phyloP scores from a whole-genome alignment of 1,140 invertebrate genomes.

The Cephus cinctus region DNA sequence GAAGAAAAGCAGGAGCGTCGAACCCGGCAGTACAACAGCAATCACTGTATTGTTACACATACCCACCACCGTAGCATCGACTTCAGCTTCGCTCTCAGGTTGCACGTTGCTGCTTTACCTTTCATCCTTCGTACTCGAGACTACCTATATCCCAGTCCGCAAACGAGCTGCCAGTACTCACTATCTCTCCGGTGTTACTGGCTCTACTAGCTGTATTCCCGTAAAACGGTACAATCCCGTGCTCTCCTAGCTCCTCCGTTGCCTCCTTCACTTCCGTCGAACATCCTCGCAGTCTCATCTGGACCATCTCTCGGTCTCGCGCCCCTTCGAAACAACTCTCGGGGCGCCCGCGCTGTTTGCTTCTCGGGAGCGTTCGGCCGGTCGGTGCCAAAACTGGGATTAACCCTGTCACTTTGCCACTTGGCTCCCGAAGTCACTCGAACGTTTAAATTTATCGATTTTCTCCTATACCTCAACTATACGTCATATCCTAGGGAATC shows the following conservation, averaged over 20 bases:
- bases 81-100: background rate
- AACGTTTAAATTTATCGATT: no score
- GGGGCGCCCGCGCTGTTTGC: constrained; percentile 13
- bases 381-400: constrained; percentile 31
- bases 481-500: no score
- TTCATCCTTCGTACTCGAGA: background rate
- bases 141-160: no score
- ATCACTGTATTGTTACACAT: constrained; percentile 41
- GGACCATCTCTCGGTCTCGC: constrained; percentile 10
- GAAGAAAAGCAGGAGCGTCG: constrained; percentile 25
- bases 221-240: no score
- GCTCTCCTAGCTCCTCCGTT: background rate
- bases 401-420: constrained; percentile 26
- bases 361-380: constrained; percentile 18
- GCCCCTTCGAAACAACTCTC: constrained; percentile 13
- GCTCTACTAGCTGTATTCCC: no score
- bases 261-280: background rate
- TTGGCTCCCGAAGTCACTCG: no score
- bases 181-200: no score
- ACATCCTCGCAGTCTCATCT: background rate
- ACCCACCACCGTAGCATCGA: constrained; percentile 22
- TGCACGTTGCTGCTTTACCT: background rate
- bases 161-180: no score
- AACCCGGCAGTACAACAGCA: constrained; percentile 37
- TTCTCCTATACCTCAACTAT: no score